Evolutionary conservation across 2,113 vertebrate genomes (phyloP).

Genomic region (Phyllostomus discolor): DNA sequence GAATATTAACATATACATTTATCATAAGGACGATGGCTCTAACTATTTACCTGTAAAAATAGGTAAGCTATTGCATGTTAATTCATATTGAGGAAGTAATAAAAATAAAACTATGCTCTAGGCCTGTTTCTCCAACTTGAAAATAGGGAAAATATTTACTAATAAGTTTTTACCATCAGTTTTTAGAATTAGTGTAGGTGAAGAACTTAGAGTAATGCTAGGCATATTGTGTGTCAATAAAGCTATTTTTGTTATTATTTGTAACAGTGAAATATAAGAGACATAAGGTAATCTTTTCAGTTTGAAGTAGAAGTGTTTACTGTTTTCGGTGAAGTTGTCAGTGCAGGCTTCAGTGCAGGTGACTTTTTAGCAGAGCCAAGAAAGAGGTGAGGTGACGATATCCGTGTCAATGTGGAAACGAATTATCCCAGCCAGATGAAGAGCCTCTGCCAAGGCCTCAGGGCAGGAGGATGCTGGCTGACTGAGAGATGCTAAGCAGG

Average conservation of each 20-base stretch:
- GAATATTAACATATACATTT: background rate
- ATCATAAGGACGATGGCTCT: background rate
- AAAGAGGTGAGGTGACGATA: too few species aligned
- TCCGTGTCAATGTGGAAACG: background rate
- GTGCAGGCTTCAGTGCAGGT: background rate
- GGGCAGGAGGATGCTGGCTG: background rate
- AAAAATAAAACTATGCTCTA: background rate
- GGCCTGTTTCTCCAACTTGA: background rate
- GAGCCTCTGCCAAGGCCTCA: background rate
- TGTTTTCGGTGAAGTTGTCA: background rate
- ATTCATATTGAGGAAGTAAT: background rate
- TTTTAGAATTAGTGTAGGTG: background rate
- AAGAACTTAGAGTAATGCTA: background rate
- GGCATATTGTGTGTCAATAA: background rate
- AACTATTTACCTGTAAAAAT: background rate
- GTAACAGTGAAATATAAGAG: background rate
- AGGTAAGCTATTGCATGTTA: background rate
- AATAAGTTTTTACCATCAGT: background rate
- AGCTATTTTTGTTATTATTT: background rate
- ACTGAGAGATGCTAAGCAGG: background rate
- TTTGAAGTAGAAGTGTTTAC: background rate
- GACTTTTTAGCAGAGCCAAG: background rate
- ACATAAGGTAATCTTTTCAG: background rate
- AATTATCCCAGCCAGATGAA: background rate
- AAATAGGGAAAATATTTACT: background rate